These are phyloP conservation scores for Ancistrus triradiatus DNA, from an alignment of 2,113 vertebrate genomes.

Conservation along the genomic window DNA sequence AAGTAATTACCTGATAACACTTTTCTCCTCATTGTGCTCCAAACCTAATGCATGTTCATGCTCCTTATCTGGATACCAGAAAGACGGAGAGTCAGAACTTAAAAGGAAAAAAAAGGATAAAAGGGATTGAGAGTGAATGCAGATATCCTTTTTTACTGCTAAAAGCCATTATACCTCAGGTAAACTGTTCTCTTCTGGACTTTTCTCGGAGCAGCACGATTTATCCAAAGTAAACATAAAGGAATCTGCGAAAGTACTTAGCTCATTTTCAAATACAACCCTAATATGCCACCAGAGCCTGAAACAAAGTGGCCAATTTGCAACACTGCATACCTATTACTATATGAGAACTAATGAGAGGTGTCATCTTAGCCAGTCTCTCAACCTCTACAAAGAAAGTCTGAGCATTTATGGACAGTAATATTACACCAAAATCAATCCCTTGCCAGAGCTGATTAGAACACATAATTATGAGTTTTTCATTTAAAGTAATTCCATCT, in stretches of 20 bases:
- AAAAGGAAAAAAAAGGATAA: not conserved
- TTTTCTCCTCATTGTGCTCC: not conserved
- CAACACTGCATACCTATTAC: conserved; percentile 37
- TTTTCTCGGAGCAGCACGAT: conserved; percentile 46
- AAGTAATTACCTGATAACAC: conserved; percentile 2
- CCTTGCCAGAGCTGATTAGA: conserved; percentile 25
- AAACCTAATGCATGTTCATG: not conserved
- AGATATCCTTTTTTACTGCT: conserved; percentile 19
- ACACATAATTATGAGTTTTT: conserved; percentile 22
- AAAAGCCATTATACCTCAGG: conserved; percentile 44
- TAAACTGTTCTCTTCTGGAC: conserved; percentile 52
- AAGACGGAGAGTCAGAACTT: conserved; percentile 28
- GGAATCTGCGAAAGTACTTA: conserved; percentile 50
- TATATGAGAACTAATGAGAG: conserved; percentile 9
- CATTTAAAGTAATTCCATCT: conserved; percentile 31
- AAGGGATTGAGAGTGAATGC: not conserved
- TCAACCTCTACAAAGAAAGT: conserved; percentile 21
- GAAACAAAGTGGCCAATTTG: conserved; percentile 44
- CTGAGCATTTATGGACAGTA: not conserved
- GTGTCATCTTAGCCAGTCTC: conserved; percentile 22
- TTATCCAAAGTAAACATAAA: conserved; percentile 63
- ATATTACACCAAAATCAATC: conserved; percentile 14
- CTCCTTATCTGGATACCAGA: conserved; percentile 11
- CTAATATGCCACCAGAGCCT: conserved; percentile 52
- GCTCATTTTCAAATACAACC: conserved; percentile 51